A percentile compares a stretch with the other conserved stretches of the same genome.
Evolutionary conservation across 2,113 vertebrate species (phyloP).

Genomic region (Seriola dumerili): DNA sequence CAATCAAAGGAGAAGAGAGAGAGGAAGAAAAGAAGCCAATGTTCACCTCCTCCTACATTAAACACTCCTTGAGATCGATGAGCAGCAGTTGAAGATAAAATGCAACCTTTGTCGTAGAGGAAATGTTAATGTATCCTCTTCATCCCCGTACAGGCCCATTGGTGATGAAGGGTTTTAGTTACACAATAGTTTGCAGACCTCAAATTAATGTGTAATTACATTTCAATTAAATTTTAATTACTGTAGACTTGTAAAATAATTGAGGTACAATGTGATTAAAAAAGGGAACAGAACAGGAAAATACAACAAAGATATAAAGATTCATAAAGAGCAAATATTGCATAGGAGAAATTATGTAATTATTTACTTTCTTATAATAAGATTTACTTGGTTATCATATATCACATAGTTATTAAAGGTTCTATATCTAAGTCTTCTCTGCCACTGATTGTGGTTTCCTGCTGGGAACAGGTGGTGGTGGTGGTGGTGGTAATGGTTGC

Average conservation of each 20-base stretch:
- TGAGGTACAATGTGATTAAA: background rate
- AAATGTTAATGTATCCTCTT: conserved; percentile 40
- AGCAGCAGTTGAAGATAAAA: conserved; percentile 30
- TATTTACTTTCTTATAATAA: too few relatives aligned
- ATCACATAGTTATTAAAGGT: too few relatives aligned
- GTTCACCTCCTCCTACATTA: conserved; percentile 13
- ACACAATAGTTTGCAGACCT: conserved; percentile 1
- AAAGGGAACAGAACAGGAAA: background rate
- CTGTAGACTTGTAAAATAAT: background rate
- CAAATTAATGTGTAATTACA: background rate
- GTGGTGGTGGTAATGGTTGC: too few relatives aligned
- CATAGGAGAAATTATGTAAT: background rate
- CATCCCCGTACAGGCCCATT: conserved; percentile 9
- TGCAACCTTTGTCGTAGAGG: conserved; percentile 9
- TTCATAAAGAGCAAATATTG: background rate
- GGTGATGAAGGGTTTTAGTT: conserved; percentile 21
- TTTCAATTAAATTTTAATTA: background rate
- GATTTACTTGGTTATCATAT: too few relatives aligned
- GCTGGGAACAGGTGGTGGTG: too few relatives aligned
- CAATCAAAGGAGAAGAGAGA: conserved; percentile 3
- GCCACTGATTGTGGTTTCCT: background rate
- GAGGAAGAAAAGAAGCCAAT: conserved; percentile 3
- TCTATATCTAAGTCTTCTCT: too few relatives aligned
- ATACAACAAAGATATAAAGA: background rate
- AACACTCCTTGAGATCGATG: conserved; percentile 29